phyloP scores from a whole-genome alignment of 2,797 vertebrate species.

The Craterocephalus amniculus region DNA sequence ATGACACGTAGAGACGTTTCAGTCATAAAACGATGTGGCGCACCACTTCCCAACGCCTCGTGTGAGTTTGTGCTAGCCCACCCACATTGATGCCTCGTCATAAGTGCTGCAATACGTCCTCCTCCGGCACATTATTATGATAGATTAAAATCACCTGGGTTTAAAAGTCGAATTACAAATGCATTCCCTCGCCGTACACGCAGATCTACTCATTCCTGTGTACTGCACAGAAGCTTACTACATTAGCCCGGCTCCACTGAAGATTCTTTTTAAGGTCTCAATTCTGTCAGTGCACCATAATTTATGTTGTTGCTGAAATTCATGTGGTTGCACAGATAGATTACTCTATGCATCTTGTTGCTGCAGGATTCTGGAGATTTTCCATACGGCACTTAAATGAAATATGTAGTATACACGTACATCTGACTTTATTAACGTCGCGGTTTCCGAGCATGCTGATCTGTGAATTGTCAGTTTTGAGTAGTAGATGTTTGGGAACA shows the following conservation, averaged over 20 bases:
- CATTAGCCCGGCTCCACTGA: conserved; percentile 27
- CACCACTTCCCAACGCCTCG: conserved; percentile 88
- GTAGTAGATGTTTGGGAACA: conserved; percentile 24
- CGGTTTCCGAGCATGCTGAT: conserved; percentile 40
- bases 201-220: conserved; percentile 22
- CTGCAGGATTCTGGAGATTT: conserved; percentile 52
- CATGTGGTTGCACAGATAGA: conserved; percentile 55
- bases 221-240: conserved; percentile 24
- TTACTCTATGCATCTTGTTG: conserved; percentile 52
- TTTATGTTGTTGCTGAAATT: conserved; percentile 58
- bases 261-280: conserved; percentile 46
- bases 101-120: conserved; percentile 42
- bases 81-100: conserved; percentile 62
- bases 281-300: conserved; percentile 49
- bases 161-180: conserved; percentile 12
- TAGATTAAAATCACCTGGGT: conserved; percentile 39
- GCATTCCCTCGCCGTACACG: neutral
- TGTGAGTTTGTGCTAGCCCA: conserved; percentile 82
- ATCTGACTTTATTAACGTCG: conserved; percentile 54
- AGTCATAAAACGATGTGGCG: conserved; percentile 88
- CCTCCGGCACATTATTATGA: neutral
- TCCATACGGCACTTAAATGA: conserved; percentile 43
- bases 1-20: conserved; percentile 84
- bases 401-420: conserved; percentile 33
- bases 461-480: conserved; percentile 28